Base-by-base conservation (phyloP, 2,888 invertebrate genomes). In the Scaptomyza parva region DNA sequence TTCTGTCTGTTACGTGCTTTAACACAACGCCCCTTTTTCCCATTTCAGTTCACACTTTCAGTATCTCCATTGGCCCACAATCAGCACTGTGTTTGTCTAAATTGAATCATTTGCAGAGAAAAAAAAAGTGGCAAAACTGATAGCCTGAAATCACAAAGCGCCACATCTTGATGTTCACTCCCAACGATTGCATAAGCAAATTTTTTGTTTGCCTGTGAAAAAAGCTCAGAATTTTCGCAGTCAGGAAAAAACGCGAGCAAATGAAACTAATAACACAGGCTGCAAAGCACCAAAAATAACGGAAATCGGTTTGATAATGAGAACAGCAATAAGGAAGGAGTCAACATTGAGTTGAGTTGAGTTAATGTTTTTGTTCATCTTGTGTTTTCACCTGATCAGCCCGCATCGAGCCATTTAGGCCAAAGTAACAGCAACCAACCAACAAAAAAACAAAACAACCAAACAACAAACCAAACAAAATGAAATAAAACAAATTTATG, bases 361-460 rank as follows among this genome's bases (percentile, higher is more conserved):
- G 35, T 35, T 35, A 35, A 33, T 55, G 50, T 17, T 7, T 35
- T 35, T 35, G 35, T 50, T 48, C 41, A 33, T 43, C 33, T 37
- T 53, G 26, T 71, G 69, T 84, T 88, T 90, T 88, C 90, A 89
- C 90, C 90, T 90, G 89, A 89, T 90, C 89, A 67, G 67, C 89
- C 89, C 89, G 89, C 89, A 89, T 89, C 65, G 5, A 9, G 72
- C 61, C 72, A 80, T 89, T 89, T 74, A 45, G 84, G 75, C 66
- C 77, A 76, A 40, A 75, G 67, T 58, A 55, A 79, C n/a, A n/a
- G n/a, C 73, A 78, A 68, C 37, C 8, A 17, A 17, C 35, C 17
- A 8, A 53, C 35, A 17, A 52, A 59, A 54, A 62, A 61, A 66
- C 62, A 60, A 59, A 78, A 77, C 73, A 78, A 68, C 37, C 8